Base-by-base conservation (phyloP, 2,797 vertebrate species). In the Buphagus erythrorhynchus region DNA sequence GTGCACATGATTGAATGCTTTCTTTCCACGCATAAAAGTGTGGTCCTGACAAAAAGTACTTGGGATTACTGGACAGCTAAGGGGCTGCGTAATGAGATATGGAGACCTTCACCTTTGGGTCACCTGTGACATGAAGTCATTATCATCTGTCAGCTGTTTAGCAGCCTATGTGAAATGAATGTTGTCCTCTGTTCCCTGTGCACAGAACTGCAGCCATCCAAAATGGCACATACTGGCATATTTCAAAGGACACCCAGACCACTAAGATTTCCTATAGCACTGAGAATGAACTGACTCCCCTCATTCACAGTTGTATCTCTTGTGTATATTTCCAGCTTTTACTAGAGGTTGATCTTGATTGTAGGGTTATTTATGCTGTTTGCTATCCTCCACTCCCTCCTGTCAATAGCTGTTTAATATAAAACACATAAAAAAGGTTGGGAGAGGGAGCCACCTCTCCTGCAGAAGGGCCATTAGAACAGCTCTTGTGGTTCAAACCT, bases 71-170 rank as follows among this genome's bases (percentile, higher is more conserved):
- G 75, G 81, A 43, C 36, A 86, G 71, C 26, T 51, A 55, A 88
- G 33, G 43, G 66, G 12, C 61, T 95, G 58, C 0, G 0, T 75
- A 83, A 87, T 88, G 93, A 94, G 80, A 78, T 87, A 77, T 46
- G 52, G 77, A 74, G 87, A 88, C 71, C 81, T 95, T 94, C 88
- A 94, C 91, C 78, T 94, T 91, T 57, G 52, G 51, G 73, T 97
- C 79, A 91, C 31, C 67, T 86, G 72, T 88, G 85, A 88, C 92
- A 69, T 24, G 45, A 90, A 95, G 73, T 71, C 59, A 90, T 92
- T 96, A 91, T 51, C 87, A 96, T 78, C 79, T 81, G 69, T 95
- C 89, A 88, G 21, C 69, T 90, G 66, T 73, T 91, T 90, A 93
- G 89, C 10, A 7, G 49, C 46, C 84, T 88, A 26, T 78, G 54